A percentile compares a stretch with the other conserved stretches of the same genome.
Evolutionary conservation across 2,797 vertebrate genomes (phyloP).

Genomic region (Micropoecilia bifurca): DNA sequence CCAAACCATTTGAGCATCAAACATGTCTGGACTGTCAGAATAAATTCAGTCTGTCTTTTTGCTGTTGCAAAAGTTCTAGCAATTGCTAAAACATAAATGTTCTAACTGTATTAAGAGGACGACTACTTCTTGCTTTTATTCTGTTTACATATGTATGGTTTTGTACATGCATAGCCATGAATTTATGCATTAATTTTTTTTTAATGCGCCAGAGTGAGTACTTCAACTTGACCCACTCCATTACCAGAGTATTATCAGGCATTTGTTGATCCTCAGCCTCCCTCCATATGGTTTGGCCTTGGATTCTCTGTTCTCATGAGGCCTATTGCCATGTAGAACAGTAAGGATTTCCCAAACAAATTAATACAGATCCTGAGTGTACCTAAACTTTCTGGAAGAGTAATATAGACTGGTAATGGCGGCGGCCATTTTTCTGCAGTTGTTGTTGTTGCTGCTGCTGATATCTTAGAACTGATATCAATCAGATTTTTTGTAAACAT

Average conservation of each 20-base stretch:
- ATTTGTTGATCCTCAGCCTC: constrained; percentile 58
- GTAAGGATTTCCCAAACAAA: constrained; percentile 78
- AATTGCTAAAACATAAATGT: not conserved
- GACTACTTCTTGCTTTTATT: not conserved
- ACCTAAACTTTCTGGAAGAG: constrained; percentile 76
- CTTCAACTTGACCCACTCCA: constrained; percentile 63
- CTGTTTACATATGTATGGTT: too few species aligned
- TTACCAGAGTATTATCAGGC: constrained; percentile 70
- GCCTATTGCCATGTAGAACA: constrained; percentile 61
- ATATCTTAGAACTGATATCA: constrained; percentile 48
- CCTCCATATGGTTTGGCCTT: constrained; percentile 66
- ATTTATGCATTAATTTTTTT: constrained; percentile 29
- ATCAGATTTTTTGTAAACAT: constrained; percentile 49
- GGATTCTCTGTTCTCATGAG: constrained; percentile 60
- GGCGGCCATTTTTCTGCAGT: constrained; percentile 50
- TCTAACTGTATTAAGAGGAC: not conserved
- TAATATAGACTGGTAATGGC: constrained; percentile 68
- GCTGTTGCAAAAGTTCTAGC: too few species aligned
- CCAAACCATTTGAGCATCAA: not conserved
- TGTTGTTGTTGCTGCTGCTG: constrained; percentile 42
- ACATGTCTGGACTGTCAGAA: not conserved
- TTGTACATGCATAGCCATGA: not conserved
- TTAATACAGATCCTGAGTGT: constrained; percentile 69
- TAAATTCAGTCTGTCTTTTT: not conserved
- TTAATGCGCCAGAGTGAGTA: constrained; percentile 45